Conservation (phyloP, 2,113 vertebrate species). For the Microtus pennsylvanicus region DNA sequence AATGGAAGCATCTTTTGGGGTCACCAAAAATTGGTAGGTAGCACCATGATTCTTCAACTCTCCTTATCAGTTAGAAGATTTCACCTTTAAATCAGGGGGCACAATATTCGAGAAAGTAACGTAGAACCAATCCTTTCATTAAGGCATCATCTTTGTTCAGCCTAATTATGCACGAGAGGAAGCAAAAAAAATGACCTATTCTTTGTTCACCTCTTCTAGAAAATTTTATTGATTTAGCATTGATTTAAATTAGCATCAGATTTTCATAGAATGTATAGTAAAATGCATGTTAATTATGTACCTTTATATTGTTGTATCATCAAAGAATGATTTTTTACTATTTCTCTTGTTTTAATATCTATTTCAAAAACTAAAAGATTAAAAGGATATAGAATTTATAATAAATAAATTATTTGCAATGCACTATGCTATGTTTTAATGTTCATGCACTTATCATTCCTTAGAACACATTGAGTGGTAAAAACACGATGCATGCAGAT, state of each 20-base stretch:
- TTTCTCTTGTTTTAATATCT: no score
- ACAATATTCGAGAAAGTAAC: neutral
- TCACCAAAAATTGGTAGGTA: neutral
- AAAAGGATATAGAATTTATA: neutral
- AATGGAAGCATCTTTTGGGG: neutral
- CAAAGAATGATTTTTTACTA: neutral
- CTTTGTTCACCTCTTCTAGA: neutral
- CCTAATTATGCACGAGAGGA: neutral
- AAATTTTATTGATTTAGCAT: neutral
- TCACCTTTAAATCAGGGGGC: neutral
- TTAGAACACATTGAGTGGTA: neutral
- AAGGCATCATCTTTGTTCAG: neutral
- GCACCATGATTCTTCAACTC: neutral
- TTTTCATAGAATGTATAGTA: neutral
- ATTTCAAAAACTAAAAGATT: neutral
- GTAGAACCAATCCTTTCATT: neutral
- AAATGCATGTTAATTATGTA: neutral
- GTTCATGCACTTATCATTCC: neutral
- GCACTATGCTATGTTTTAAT: neutral
- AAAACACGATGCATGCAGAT: neutral
- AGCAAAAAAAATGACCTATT: neutral
- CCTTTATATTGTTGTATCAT: neutral
- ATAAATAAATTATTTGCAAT: neutral
- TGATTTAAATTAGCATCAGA: neutral
- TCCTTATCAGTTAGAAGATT: neutral